Percentiles rank a stretch among this genome's conserved stretches.
Evolutionary conservation across 1,140 invertebrate species (phyloP).

Genomic region (Heliothis subflexa): DNA sequence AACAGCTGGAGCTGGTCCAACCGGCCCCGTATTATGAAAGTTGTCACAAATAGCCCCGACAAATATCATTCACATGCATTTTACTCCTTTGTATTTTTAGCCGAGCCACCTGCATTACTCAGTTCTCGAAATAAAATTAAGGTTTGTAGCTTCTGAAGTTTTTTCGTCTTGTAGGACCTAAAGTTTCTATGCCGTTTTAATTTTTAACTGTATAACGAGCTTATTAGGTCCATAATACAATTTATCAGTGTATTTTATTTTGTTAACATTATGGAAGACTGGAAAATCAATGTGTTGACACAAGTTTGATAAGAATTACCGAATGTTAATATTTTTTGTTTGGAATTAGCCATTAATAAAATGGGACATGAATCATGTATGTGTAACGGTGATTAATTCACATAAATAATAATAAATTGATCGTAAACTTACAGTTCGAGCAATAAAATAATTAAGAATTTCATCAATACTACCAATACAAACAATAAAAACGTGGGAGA

Average conservation of each 20-base stretch:
- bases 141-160: background rate
- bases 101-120: conserved; percentile 6
- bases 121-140: conserved; percentile 7
- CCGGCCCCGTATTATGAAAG: conserved; percentile 29
- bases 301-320: no score
- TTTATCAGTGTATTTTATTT: no score
- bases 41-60: conserved; percentile 35
- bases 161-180: background rate
- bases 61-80: conserved; percentile 32
- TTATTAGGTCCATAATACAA: no score
- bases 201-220: background rate
- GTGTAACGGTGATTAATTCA: background rate
- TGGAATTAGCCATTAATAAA: no score
- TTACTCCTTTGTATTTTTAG: conserved; percentile 19
- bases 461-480: conserved; percentile 10
- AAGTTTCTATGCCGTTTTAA: background rate
- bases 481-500: conserved; percentile 40
- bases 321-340: no score
- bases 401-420: conserved; percentile 5
- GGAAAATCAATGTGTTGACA: no score
- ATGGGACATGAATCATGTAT: background rate
- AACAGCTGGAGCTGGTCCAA: conserved; percentile 28
- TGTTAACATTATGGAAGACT: no score
- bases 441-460: conserved; percentile 8
- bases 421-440: background rate